Base-by-base conservation (phyloP, 2,888 invertebrate genomes). In the Cremastinae sp. region DNA sequence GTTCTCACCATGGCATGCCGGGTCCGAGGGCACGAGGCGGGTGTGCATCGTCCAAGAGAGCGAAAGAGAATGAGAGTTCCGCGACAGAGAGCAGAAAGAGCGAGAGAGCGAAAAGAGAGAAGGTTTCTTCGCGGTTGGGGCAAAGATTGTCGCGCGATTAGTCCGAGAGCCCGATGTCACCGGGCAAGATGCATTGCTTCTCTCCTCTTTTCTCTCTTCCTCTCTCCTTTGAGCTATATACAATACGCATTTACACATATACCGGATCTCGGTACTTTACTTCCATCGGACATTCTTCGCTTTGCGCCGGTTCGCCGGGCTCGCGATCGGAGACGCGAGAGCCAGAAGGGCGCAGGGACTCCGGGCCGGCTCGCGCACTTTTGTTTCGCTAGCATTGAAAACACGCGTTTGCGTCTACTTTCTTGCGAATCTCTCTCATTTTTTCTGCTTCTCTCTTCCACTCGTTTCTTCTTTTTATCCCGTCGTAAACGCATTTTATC, bases 121-220 rank as follows among this genome's bases (percentile, higher is more conserved):
- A 78, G 80, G 78, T 79, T 62, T 74, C 82, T 80, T 81, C 79
- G 80, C 79, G 79, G 78, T 69, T 80, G 83, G 83, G 65, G 81
- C 76, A 83, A 87, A 90, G 89, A 89, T 90, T 90, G 89, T 90
- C 89, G 88, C 88, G 85, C 89, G 89, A 90, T 89, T 90, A 89
- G 89, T 86, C 86, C 86, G 79, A 74, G 85, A 84, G 83, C 86
- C 84, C 84, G 85, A 85, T 88, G 89, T 89, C 89, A 89, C 88
- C 84, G 74, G 64, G 58, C 84, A 89, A 90, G 89, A 89, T 88
- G 86, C 88, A 89, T 90, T 86, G 87, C 89, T 85, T 53, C 85
- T 85, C 84, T 86, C 82, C 84, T 81, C 85, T 85, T 84, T 86
- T 82, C 84, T 81, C 78, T 79, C 68, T 82, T 83, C 80, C 83